Evolutionary conservation across 2,113 vertebrate genomes (phyloP).

Genomic region (Thymallus thymallus): DNA sequence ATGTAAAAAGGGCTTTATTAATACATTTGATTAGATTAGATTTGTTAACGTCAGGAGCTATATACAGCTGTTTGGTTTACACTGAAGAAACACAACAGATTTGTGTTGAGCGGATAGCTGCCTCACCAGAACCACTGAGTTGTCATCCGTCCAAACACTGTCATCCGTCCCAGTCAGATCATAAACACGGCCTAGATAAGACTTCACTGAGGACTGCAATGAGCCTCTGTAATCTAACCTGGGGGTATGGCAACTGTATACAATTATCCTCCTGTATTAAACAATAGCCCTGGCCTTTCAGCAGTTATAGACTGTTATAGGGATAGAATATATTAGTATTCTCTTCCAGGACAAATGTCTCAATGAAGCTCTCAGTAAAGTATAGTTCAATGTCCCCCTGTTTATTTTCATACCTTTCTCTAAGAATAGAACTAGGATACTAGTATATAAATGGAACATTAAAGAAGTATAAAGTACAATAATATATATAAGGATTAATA

Average conservation of each 20-base stretch:
- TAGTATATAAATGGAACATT: no score
- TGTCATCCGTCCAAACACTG: conserved; percentile 21
- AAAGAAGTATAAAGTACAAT: no score
- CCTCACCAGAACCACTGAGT: conserved; percentile 7
- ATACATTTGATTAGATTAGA: no score
- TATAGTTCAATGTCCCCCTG: conserved; percentile 27
- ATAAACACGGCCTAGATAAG: conserved; percentile 50
- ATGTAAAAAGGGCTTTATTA: no score
- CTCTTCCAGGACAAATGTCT: conserved; percentile 15
- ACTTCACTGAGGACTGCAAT: conserved; percentile 41
- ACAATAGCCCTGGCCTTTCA: conserved; percentile 1
- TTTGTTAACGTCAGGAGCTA: not conserved
- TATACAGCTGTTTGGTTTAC: conserved; percentile 22
- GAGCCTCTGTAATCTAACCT: conserved; percentile 49
- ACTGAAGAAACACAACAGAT: conserved; percentile 6
- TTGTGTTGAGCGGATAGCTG: conserved; percentile 8
- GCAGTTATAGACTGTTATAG: conserved; percentile 5
- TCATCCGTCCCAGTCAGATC: conserved; percentile 43
- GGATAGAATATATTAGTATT: conserved; percentile 20
- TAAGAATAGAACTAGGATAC: conserved; percentile 19
- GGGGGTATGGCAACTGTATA: conserved; percentile 31
- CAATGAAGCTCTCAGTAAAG: no score
- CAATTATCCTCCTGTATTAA: conserved; percentile 21
- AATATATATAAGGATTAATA: no score
- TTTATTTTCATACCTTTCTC: conserved; percentile 30